Percentiles rank a stretch among this genome's conserved stretches.
Evolutionary conservation across 2,113 vertebrate species (phyloP).

Genomic region (Oncorhynchus mykiss): DNA sequence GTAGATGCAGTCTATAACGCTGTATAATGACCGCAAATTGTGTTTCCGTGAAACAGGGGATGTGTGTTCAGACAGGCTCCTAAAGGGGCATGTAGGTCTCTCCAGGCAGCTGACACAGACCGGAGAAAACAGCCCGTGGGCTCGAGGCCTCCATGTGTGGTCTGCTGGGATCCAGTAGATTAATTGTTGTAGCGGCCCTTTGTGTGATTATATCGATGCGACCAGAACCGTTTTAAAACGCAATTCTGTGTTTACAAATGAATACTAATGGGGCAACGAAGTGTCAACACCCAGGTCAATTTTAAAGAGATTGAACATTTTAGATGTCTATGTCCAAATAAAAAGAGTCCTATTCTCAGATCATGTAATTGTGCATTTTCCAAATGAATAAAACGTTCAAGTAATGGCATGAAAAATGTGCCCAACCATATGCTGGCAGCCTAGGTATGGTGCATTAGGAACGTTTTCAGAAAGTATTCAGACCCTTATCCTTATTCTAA

Average conservation of each 20-base stretch:
- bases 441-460: no score
- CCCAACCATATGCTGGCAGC: no score
- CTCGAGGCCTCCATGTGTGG: slow-evolving; percentile 83
- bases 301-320: not conserved
- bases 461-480: no score
- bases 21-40: slow-evolving; percentile 85
- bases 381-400: no score
- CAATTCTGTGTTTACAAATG: slow-evolving; percentile 57
- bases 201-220: slow-evolving; percentile 57
- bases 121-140: slow-evolving; percentile 84
- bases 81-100: slow-evolving; percentile 78
- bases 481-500: no score
- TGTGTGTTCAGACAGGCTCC: slow-evolving; percentile 80
- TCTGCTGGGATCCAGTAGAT: slow-evolving; percentile 73
- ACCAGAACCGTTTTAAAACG: slow-evolving; percentile 52
- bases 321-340: not conserved
- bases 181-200: slow-evolving; percentile 71
- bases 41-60: slow-evolving; percentile 84
- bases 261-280: slow-evolving; percentile 38
- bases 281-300: not conserved
- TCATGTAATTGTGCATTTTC: no score
- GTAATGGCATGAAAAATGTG: no score
- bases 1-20: slow-evolving; percentile 84
- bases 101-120: slow-evolving; percentile 77
- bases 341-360: not conserved